Base-by-base conservation (phyloP, 2,888 invertebrate genomes). In the Pseudanteris insignis region DNA sequence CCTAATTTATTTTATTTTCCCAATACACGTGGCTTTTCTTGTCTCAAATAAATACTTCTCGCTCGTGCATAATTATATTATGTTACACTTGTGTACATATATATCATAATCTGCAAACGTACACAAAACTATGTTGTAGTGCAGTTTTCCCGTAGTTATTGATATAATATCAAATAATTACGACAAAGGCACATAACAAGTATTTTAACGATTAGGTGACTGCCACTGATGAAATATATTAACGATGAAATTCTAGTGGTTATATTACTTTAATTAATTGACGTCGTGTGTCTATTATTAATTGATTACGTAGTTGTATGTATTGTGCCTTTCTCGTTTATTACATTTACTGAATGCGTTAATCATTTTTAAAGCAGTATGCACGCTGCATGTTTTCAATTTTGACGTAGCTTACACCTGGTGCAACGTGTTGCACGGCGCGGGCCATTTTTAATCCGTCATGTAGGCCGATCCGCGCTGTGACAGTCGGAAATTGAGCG, bases 361-460 rank as follows among this genome's bases (percentile, higher is more conserved):
- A 36, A 63, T 55, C 55, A 59, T 58, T 63, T 55, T 63, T 55
- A 21, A 63, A 63, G 59, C 55, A 63, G 47, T 65, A 61, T 63
- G 65, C 65, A 65, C 65, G 65, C 53, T 53, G 66, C 68, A 68
- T 67, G 67, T 60, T 60, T 60, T 53, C 44, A 41, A 43, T 60
- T 60, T 53, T 60, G 32, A 47, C 43, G 50, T 65, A 63, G 64
- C 61, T 66, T 63, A 60, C 63, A 66, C 65, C 55, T 54, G 54
- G 61, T 57, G n/a, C 63, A 54, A 68, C 51, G 59, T 66, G 61
- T 65, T 62, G 66, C 65, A 64, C 66, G 65, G 62, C 64, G 65
- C 66, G 62, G 67, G 64, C 68, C 65, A 30, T 60, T 51, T 64
- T 58, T 47, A 55, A 51, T 37, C 33, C 44, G 28, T 21, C 21